phyloP scores from a whole-genome alignment of 2,113 vertebrate genomes.

The Aldabrachelys gigantea region DNA sequence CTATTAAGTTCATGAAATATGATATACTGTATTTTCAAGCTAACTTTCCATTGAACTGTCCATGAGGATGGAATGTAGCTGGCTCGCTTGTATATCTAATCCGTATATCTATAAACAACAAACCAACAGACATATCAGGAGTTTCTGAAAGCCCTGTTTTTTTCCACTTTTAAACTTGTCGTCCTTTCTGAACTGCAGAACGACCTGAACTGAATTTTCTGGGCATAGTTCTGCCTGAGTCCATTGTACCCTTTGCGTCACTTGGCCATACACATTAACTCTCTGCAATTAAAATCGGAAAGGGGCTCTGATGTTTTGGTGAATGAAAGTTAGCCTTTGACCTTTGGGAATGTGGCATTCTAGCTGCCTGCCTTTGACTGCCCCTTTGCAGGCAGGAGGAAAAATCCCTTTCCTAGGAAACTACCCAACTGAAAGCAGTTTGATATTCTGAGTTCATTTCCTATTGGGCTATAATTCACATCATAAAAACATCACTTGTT shows the following conservation, averaged over 20 bases:
- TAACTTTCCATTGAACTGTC: slow-evolving; percentile 86
- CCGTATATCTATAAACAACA: background rate
- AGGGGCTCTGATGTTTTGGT: background rate
- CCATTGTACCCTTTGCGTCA: background rate
- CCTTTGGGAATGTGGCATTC: background rate
- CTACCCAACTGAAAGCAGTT: slow-evolving; percentile 61
- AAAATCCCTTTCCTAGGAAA: slow-evolving; percentile 49
- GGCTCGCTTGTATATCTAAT: background rate
- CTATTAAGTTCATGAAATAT: slow-evolving; percentile 90
- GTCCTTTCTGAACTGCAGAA: background rate
- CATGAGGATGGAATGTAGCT: slow-evolving; percentile 80
- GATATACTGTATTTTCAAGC: slow-evolving; percentile 80
- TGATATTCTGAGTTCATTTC: slow-evolving; percentile 80
- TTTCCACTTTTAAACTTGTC: background rate
- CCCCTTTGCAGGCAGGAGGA: slow-evolving; percentile 27
- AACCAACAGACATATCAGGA: background rate
- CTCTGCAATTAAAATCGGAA: slow-evolving; percentile 11
- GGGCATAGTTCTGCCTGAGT: background rate
- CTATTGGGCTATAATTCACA: slow-evolving; percentile 76
- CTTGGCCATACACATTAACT: background rate
- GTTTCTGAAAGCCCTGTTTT: background rate
- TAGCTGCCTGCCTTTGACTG: background rate
- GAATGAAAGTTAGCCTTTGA: background rate
- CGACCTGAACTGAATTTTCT: background rate
- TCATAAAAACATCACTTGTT: slow-evolving; percentile 78